A percentile compares a stretch with the other conserved stretches of the same genome.
These are phyloP conservation scores for Pseudochirops corinnae DNA, from an alignment of 2,797 vertebrate species.

Conservation along the genomic window DNA sequence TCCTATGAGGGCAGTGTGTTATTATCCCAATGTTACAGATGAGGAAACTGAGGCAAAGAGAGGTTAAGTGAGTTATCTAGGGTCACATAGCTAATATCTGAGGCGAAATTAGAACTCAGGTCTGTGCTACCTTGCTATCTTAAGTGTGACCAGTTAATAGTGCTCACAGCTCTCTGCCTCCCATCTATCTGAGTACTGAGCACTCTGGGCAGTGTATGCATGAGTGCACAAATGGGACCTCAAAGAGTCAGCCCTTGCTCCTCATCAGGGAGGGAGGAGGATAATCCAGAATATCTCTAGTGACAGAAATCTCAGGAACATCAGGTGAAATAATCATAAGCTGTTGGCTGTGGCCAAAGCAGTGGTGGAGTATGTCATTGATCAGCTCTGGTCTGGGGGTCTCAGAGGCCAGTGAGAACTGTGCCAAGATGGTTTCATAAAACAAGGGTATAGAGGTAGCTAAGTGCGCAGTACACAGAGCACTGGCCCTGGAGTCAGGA, in stretches of 20 bases:
- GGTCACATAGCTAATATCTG: neutral
- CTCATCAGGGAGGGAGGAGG: constrained; percentile 29
- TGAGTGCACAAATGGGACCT: neutral
- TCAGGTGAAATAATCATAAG: constrained; percentile 73
- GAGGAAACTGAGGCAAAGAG: neutral
- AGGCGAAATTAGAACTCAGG: neutral
- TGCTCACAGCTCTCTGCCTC: neutral
- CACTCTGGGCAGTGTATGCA: neutral
- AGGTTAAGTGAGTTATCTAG: neutral
- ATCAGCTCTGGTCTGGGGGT: constrained; percentile 77
- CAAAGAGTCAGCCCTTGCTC: constrained; percentile 56
- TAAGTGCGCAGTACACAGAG: too few species aligned
- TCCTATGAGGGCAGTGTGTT: neutral
- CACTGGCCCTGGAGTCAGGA: too few species aligned
- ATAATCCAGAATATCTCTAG: constrained; percentile 64
- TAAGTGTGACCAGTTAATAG: neutral
- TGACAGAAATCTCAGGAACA: constrained; percentile 65
- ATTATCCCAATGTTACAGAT: neutral
- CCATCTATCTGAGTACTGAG: neutral
- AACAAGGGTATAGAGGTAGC: constrained; percentile 64
- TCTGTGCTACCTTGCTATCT: neutral
- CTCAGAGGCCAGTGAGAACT: constrained; percentile 76
- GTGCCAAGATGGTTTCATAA: constrained; percentile 78
- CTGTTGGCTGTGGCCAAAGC: constrained; percentile 70
- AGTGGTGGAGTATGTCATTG: constrained; percentile 77